Conservation (phyloP, 1,140 invertebrate genomes). For the Vanessa atalanta region DNA sequence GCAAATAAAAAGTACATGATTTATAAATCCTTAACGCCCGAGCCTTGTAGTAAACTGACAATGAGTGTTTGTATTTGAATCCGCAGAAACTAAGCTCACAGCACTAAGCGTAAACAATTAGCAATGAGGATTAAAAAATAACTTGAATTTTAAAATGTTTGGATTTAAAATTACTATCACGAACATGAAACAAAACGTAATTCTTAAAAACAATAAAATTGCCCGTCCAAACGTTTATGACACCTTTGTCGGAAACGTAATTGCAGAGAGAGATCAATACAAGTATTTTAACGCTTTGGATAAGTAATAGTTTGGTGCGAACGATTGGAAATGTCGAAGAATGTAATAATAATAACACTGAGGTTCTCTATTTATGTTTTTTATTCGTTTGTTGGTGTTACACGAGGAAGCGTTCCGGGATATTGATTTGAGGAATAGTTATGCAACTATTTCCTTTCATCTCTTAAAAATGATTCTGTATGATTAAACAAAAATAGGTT, state of each 20-base stretch:
- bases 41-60: neutral
- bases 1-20: too few species aligned
- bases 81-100: neutral
- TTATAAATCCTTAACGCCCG: too few species aligned
- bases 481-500: too few species aligned
- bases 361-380: neutral
- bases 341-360: neutral
- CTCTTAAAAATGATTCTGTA: too few species aligned
- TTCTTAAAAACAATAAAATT: constrained; percentile 31
- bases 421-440: too few species aligned
- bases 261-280: constrained; percentile 29
- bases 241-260: constrained; percentile 35
- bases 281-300: neutral
- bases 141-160: neutral
- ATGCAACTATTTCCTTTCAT: too few species aligned
- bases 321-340: neutral
- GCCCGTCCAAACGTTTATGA: constrained; percentile 20
- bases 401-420: too few species aligned
- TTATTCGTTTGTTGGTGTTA: neutral
- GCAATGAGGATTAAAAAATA: neutral
- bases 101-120: neutral
- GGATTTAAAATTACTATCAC: constrained; percentile 3
- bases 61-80: neutral
- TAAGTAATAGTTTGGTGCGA: neutral
- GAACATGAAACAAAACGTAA: neutral